Evolutionary conservation across 2,797 vertebrate species (phyloP).

Genomic region (Luscinia megarhynchos): DNA sequence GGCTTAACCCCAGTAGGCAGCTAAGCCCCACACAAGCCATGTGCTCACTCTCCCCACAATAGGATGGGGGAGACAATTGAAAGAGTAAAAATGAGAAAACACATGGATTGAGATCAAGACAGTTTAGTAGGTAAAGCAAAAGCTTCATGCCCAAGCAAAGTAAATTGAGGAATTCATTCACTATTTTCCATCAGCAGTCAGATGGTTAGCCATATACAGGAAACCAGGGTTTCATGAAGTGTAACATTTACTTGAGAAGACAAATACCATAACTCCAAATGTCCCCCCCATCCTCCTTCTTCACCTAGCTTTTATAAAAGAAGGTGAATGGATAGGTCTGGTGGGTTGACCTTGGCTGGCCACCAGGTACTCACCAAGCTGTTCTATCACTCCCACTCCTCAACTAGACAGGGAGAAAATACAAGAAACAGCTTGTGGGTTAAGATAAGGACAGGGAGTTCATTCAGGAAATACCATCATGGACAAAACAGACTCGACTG

Average conservation of each 20-base stretch:
- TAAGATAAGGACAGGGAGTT: background rate
- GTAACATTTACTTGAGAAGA: background rate
- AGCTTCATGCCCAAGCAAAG: background rate
- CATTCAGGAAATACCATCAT: background rate
- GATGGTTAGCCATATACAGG: background rate
- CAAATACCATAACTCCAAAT: background rate
- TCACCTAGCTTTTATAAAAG: background rate
- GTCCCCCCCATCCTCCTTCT: background rate
- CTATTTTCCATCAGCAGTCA: background rate
- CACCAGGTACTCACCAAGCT: background rate
- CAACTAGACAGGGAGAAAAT: background rate
- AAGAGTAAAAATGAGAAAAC: background rate
- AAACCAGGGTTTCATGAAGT: background rate
- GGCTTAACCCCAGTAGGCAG: background rate
- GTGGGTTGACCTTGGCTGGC: background rate
- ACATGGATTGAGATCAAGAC: background rate
- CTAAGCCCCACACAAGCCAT: background rate
- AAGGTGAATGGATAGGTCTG: background rate
- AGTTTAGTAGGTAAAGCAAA: background rate
- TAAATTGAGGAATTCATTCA: background rate
- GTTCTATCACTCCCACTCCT: background rate
- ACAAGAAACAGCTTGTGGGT: background rate
- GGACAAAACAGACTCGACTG: background rate
- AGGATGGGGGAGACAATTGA: background rate
- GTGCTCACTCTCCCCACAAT: background rate